phyloP scores from a whole-genome alignment of 2,113 vertebrate species.

The Microcebus jonahi region DNA sequence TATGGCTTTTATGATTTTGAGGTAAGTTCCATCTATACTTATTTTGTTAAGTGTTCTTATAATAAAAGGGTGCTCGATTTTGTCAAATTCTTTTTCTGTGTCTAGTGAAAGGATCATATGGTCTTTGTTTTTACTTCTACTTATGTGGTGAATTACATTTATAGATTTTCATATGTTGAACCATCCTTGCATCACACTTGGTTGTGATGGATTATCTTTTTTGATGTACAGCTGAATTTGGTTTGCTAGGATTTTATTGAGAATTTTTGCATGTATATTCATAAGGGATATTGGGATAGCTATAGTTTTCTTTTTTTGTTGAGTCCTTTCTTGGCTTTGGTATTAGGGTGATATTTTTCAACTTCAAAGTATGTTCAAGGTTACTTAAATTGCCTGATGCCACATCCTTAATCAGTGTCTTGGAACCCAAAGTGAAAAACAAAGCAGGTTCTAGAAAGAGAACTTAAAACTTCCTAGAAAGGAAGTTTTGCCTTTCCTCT shows the following conservation, averaged over 20 bases:
- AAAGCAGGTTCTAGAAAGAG: background rate
- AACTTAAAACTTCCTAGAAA: slow-evolving; percentile 29
- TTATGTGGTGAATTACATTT: too few species aligned
- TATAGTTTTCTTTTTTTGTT: background rate
- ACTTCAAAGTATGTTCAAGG: slow-evolving; percentile 11
- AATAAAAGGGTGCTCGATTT: too few species aligned
- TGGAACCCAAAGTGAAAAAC: slow-evolving; percentile 50
- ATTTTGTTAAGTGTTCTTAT: too few species aligned
- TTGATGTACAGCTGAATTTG: background rate
- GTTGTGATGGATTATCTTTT: too few species aligned
- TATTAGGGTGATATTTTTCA: background rate
- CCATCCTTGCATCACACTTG: too few species aligned
- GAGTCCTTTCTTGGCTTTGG: background rate
- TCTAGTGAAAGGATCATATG: too few species aligned
- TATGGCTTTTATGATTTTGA: too few species aligned
- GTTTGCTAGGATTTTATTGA: background rate
- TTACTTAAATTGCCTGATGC: background rate
- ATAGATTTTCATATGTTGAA: too few species aligned
- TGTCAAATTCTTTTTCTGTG: too few species aligned
- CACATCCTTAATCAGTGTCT: background rate
- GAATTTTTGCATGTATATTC: background rate
- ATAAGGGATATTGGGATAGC: background rate
- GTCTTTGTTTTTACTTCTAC: too few species aligned
- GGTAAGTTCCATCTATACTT: too few species aligned
- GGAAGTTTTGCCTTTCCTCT: slow-evolving; percentile 27